Conservation (phyloP, 2,113 vertebrate species). For the Gambusia holbrooki region DNA sequence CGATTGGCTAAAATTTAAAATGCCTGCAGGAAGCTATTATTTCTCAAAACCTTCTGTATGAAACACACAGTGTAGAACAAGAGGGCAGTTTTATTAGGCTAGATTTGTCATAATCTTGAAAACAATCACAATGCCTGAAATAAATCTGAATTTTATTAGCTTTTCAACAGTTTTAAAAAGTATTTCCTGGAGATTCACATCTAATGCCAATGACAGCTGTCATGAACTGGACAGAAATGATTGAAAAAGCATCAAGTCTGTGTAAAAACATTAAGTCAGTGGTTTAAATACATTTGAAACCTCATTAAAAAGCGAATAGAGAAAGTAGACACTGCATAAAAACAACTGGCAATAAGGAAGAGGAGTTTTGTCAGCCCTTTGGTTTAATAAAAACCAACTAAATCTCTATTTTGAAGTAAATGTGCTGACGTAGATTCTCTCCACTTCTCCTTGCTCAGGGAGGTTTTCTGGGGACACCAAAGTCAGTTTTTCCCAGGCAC, state of each 20-base stretch:
- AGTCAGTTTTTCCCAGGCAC: constrained; percentile 74
- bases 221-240: not conserved
- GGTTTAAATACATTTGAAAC: not conserved
- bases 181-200: not conserved
- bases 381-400: constrained; percentile 27
- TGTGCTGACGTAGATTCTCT: constrained; percentile 57
- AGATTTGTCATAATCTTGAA: not conserved
- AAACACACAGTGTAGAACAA: no score
- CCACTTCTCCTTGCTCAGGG: constrained; percentile 28
- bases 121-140: not conserved
- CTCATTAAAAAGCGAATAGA: not conserved
- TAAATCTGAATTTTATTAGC: not conserved
- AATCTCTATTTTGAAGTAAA: constrained; percentile 45
- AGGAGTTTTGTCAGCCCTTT: constrained; percentile 3
- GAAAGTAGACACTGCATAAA: not conserved
- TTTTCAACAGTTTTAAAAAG: no score
- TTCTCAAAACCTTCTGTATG: no score
- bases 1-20: no score
- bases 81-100: no score
- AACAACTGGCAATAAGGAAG: constrained; percentile 3
- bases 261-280: not conserved
- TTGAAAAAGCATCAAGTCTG: not conserved
- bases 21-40: no score
- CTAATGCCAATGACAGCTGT: not conserved
- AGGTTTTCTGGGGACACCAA: constrained; percentile 68